Evolutionary conservation across 2,797 vertebrate genomes (phyloP).

Genomic region (Lithobates pipiens): DNA sequence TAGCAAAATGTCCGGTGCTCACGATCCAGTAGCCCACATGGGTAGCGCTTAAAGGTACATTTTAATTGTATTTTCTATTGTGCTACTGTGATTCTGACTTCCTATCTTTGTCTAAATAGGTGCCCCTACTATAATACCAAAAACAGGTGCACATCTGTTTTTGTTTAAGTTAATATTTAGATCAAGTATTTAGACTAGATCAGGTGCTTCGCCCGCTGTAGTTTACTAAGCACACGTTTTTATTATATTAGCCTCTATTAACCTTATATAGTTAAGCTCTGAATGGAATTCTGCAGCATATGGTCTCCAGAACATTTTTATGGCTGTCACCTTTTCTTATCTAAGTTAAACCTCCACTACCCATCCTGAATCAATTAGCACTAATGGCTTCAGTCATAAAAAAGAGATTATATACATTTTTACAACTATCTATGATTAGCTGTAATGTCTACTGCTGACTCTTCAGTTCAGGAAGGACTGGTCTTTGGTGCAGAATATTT

Average conservation of each 20-base stretch:
- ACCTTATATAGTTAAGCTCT: too few species aligned
- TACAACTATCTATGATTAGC: not conserved
- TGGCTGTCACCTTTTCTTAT: constrained; percentile 11
- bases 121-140: too few species aligned
- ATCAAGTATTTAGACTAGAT: too few species aligned
- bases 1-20: too few species aligned
- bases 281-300: not conserved
- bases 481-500: too few species aligned
- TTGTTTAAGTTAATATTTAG: too few species aligned
- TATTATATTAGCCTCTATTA: too few species aligned
- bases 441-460: not conserved
- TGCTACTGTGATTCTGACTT: not conserved
- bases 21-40: too few species aligned
- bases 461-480: not conserved
- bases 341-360: not conserved
- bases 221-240: too few species aligned
- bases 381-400: constrained; percentile 28
- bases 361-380: not conserved
- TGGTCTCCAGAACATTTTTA: constrained; percentile 23
- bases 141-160: too few species aligned
- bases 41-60: not conserved
- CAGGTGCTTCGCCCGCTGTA: too few species aligned
- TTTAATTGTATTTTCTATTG: not conserved
- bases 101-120: too few species aligned
- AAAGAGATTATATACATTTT: not conserved